phyloP scores from a whole-genome alignment of 2,888 invertebrate species.

The Phortica magna region DNA sequence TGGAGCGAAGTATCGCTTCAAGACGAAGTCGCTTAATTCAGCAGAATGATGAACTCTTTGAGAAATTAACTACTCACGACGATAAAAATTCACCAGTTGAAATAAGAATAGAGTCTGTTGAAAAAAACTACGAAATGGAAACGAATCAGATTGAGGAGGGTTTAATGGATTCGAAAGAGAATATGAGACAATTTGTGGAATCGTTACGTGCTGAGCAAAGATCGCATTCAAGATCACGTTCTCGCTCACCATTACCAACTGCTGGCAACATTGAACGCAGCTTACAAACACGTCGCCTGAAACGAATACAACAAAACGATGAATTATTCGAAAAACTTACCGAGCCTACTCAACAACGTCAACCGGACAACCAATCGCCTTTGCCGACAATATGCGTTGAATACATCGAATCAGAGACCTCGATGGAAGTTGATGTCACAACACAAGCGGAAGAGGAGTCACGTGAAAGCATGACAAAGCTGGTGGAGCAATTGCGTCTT shows the following conservation, averaged over 20 bases:
- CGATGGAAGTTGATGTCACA: constrained; percentile 20
- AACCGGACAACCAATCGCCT: neutral
- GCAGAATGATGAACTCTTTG: constrained; percentile 51
- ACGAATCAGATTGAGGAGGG: neutral
- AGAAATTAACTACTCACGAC: constrained; percentile 3
- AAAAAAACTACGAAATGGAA: neutral
- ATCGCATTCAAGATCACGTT: constrained; percentile 51
- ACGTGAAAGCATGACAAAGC: constrained; percentile 57
- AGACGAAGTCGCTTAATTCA: constrained; percentile 52
- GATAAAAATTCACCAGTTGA: neutral
- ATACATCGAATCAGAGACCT: constrained; percentile 35
- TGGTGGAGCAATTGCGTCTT: constrained; percentile 61
- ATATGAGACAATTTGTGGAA: neutral
- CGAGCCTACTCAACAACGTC: constrained; percentile 18
- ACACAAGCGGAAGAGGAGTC: constrained; percentile 48
- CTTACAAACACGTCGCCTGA: constrained; percentile 52
- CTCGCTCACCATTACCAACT: constrained; percentile 58
- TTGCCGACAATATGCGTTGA: constrained; percentile 25
- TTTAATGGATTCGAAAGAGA: neutral
- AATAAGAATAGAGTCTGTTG: neutral
- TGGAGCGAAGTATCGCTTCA: constrained; percentile 53
- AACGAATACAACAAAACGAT: constrained; percentile 59
- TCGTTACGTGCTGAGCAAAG: neutral
- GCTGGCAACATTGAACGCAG: constrained; percentile 55
- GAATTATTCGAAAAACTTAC: constrained; percentile 52